Evolutionary conservation across 2,113 vertebrate species (phyloP).

Genomic region (Ammodytes marinus): DNA sequence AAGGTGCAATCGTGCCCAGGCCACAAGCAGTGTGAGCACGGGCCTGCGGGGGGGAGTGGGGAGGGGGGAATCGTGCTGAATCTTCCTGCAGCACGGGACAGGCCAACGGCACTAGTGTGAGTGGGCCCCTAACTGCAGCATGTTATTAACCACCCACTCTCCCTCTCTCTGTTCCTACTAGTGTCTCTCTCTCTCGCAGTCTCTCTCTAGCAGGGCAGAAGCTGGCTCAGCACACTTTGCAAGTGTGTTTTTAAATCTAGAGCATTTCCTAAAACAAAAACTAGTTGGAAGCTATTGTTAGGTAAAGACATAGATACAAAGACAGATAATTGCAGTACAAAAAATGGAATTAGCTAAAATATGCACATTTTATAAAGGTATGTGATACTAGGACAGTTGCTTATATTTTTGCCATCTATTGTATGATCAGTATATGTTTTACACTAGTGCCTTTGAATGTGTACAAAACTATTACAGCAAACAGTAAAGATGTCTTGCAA

Average conservation of each 20-base stretch:
- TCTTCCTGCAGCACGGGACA: too few relatives aligned
- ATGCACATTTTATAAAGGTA: background rate
- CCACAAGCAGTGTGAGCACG: too few relatives aligned
- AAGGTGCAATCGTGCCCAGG: too few relatives aligned
- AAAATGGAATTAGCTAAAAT: background rate
- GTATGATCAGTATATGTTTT: background rate
- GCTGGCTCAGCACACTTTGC: conserved; percentile 6
- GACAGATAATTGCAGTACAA: background rate
- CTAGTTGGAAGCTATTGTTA: background rate
- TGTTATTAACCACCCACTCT: conserved; percentile 72
- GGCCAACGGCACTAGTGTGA: too few relatives aligned
- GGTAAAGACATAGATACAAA: background rate
- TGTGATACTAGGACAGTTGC: background rate
- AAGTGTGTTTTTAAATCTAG: conserved; percentile 24
- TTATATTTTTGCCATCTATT: background rate
- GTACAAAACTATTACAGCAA: background rate
- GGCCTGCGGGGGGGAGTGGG: too few relatives aligned
- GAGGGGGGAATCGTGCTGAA: too few relatives aligned
- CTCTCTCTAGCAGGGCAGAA: background rate
- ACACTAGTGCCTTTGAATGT: background rate
- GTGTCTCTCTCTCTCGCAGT: background rate
- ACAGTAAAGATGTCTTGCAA: background rate
- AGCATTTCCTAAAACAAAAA: conserved; percentile 2
- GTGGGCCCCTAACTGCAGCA: conserved; percentile 59
- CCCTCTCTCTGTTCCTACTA: background rate